Evolutionary conservation across 1,140 invertebrate species (phyloP).

Genomic region (Lepeophtheirus salmonis): DNA sequence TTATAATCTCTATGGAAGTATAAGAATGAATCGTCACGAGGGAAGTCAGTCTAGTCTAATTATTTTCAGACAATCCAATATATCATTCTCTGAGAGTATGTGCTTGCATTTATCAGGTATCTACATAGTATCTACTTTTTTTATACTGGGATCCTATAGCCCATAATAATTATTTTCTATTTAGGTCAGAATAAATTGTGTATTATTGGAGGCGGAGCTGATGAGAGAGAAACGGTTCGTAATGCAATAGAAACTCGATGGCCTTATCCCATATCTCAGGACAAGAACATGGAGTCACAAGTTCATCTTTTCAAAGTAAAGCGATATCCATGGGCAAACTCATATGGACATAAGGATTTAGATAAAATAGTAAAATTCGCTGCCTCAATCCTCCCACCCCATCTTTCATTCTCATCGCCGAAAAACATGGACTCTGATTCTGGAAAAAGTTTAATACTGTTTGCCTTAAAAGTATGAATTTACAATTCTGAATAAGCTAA

Average conservation of each 20-base stretch:
- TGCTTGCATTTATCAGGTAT: background rate
- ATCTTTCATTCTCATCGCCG: constrained; percentile 1
- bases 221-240: constrained; percentile 10
- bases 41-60: background rate
- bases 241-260: constrained; percentile 4
- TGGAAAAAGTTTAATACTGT: constrained; percentile 5
- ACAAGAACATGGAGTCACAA: background rate
- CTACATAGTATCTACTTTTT: too few relatives aligned
- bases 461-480: background rate
- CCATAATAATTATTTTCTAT: too few relatives aligned
- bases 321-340: constrained; percentile 6
- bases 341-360: constrained; percentile 2
- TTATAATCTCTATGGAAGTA: background rate
- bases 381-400: background rate
- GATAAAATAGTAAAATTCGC: background rate
- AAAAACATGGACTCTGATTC: constrained; percentile 10
- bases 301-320: constrained; percentile 7
- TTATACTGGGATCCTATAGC: too few relatives aligned
- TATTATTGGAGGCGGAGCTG: background rate
- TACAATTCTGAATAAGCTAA: too few relatives aligned
- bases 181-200: background rate
- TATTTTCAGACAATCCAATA: background rate
- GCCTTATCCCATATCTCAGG: constrained; percentile 6
- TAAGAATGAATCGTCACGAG: background rate
- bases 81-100: background rate